A percentile compares a stretch with the other conserved stretches of the same genome.
These are phyloP conservation scores for Prietella phreatophila DNA, from an alignment of 2,113 vertebrate genomes.

Conservation along the genomic window DNA sequence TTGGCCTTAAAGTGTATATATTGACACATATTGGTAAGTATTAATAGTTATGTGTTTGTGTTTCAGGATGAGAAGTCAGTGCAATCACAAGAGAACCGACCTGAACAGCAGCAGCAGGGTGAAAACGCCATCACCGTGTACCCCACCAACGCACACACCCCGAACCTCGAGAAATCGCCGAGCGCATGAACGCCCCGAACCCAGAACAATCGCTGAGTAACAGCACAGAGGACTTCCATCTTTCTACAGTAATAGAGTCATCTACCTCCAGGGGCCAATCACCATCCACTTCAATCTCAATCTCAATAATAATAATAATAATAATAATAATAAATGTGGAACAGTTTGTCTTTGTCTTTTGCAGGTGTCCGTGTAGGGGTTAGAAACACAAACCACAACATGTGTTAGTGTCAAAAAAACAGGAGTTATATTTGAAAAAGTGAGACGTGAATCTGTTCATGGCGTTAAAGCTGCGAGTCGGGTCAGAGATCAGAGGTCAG, in stretches of 20 bases:
- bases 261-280: constrained; percentile 96
- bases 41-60: constrained; percentile 43
- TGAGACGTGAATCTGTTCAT: constrained; percentile 49
- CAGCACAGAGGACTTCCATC: constrained; percentile 88
- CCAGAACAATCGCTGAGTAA: constrained; percentile 79
- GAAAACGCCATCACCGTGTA: constrained; percentile 61
- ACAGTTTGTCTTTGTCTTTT: not conserved
- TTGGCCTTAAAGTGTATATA: not conserved
- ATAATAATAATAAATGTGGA: not conserved
- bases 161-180: constrained; percentile 78
- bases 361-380: constrained; percentile 61
- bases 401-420: constrained; percentile 75
- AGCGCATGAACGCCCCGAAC: constrained; percentile 58
- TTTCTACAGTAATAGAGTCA: constrained; percentile 85
- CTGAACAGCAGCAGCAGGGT: constrained; percentile 78
- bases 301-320: constrained; percentile 54
- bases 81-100: constrained; percentile 84
- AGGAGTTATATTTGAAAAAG: constrained; percentile 60
- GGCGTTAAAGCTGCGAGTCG: constrained; percentile 70
- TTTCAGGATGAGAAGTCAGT: constrained; percentile 84
- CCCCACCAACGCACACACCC: constrained; percentile 83
- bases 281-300: constrained; percentile 71
- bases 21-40: not conserved
- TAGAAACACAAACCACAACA: constrained; percentile 67
- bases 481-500: constrained; percentile 53